Percentiles rank a stretch among this genome's conserved stretches.
Conservation (phyloP, 2,113 vertebrate genomes). For the Proteles cristata region DNA sequence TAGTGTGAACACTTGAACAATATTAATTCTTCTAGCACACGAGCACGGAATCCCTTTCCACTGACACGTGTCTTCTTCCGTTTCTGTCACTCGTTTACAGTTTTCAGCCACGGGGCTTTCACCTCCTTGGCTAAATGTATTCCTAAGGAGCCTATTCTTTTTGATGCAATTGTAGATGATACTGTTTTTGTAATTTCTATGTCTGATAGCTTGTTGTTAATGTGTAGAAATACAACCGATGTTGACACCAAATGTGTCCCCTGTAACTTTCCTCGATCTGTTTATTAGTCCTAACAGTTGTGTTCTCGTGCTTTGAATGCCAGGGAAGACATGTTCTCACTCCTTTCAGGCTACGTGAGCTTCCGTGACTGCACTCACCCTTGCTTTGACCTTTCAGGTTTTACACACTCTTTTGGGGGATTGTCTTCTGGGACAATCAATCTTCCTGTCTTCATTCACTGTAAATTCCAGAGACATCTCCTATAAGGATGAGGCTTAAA, state of each 20-base stretch:
- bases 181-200: neutral
- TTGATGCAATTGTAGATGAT: neutral
- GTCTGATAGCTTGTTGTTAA: neutral
- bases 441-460: neutral
- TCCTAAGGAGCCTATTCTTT: neutral
- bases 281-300: neutral
- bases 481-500: rapidly evolving
- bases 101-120: neutral
- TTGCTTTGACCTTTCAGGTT: neutral
- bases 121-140: neutral
- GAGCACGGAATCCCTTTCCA: neutral
- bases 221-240: neutral
- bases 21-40: neutral
- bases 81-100: neutral
- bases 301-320: neutral
- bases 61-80: neutral
- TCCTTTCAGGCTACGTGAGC: rapidly evolving
- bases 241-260: neutral
- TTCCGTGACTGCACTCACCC: rapidly evolving
- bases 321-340: neutral
- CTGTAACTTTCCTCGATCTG: neutral
- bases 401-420: neutral
- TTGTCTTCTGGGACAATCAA: neutral
- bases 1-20: neutral
- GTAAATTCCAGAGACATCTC: rapidly evolving